Evolutionary conservation across 2,888 invertebrate genomes (phyloP), one percentile per base, ranked within the genome.

Genomic region (Pseudeuparius sepicola): DNA sequence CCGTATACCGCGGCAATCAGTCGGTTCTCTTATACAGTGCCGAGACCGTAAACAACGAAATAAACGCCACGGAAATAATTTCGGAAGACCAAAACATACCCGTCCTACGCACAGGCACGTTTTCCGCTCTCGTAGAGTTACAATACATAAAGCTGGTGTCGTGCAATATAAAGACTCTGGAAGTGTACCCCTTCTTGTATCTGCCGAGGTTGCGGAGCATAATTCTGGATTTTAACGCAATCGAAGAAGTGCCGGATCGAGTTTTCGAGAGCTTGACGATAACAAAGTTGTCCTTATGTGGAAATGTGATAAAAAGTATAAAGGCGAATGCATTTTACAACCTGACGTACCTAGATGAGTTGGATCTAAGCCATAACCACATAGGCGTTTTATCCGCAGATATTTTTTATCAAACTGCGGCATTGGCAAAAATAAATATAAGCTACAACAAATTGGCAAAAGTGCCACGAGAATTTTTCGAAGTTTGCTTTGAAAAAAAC

Each of bases 351-450:
- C 35, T 52, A 16, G 38, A 40, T 26, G 36, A 10, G 12, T 24
- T 52, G 13, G 50, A 52, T 39, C 40, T 52, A n/a, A 48, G 50
- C 29, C 7, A 14, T 10, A 52, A 52, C 28, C 31, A 44, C 25
- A 42, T 52, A 4, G 27, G 37, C 18, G 28, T 14, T 6, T 27
- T 52, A 34, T 44, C 43, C 1, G 28, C 31, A 25, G 24, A 44
- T 24, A 11, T 47, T 24, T 51, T 52, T 37, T 40, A 32, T 20
- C 27, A 35, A 16, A 51, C 50, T n/a, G 28, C 14, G 13, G 45
- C 48, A 28, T 28, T 52, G 10, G 42, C 38, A 14, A 25, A 31
- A 7, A 36, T 52, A 2, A 35, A 49, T 41, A 41, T 53, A 6
- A 47, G 42, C 29, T 28, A 43, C 31, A 53, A 53, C 33, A 35